Base-by-base conservation (phyloP, 2,888 invertebrate species). In the Chironomus riparius region DNA sequence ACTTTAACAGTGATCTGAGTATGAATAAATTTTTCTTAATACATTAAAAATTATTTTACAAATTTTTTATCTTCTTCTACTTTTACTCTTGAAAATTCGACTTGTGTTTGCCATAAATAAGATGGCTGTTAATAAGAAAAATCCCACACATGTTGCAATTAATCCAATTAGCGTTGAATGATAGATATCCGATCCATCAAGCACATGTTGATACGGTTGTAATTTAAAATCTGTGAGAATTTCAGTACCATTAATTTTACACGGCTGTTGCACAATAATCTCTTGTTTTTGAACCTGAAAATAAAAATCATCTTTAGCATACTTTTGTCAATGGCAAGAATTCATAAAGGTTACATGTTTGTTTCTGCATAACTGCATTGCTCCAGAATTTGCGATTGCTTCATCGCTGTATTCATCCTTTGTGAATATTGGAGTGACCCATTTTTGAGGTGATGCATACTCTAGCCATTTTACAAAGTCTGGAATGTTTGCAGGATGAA, bases 231-330 rank as follows among this genome's bases (percentile, higher is more conserved):
- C 86, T 76, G 87, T 85, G 77, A 91, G 85, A 70, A 89, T 87
- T 84, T 90, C 89, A 0, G 90, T 90, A 56, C 93, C 93, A 81
- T 94, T 92, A 1, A 92, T 92, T 4, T 92, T 92, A 81, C 94
- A 94, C 15, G 92, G 89, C 61, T 91, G 88, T 81, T 93, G 92
- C 38, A 94, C 91, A 80, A 95, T 95, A 78, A 93, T 94, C 81
- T 94, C 94, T 83, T 92, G 92, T 80, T 92, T 91, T 80, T 93
- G 92, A 78, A 93, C 90, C 88, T 95, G 70, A 21, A 65, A 78
- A 77, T 38, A 18, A 4, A 47, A 47, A 70, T 10, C 47, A 73
- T 21, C 47, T 15, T 18, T 15, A 69, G 73, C 72, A 56, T 77
- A 76, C 76, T 10, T 38, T 38, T 2, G 4, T 62, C 62, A 15